Base-by-base conservation (phyloP, 2,888 invertebrate species). In the Heliconius erato region DNA sequence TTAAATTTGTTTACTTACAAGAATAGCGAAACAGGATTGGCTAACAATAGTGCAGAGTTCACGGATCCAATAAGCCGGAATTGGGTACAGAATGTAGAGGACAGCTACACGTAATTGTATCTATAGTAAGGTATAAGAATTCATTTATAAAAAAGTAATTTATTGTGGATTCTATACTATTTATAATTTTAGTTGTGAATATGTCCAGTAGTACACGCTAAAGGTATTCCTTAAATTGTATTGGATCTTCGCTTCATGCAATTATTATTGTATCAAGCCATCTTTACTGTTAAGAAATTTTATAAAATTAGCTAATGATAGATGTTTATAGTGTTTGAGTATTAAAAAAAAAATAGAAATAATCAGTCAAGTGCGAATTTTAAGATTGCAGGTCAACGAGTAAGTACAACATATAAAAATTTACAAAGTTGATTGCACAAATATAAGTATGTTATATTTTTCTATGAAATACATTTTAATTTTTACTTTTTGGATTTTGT, bases 81-180 rank as follows among this genome's bases (percentile, higher is more conserved):
- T 80, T 80, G 74, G 63, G 65, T 74, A 54, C 69, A 74, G 74
- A 83, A 81, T 82, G 81, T 79, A 82, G 74, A 83, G 68, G 79
- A 74, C 79, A 82, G 80, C 68, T 44, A 79, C 71, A 74, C 79
- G 82, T 82, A 71, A 82, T 84, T 84, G 84, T 79, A 72, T 84
- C 79, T 80, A n/a, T 92, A 92, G 94, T 94, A 94, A 67, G 49
- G 28, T 49, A 28, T 67, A 28, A 67, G 78, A 49, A 71, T 67
- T 65, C 23, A 28, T 40, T 9, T 7, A 19, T 74, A 3, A 54
- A 14, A 59, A 32, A 19, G 40, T 2, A 40, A 11, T 23, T 69
- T 40, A 19, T 14, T 40, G 11, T 35, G n/a, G 26, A 65, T 26
- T 26, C 26, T 65, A 11, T n/a, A 63, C 6, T 19, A 49, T 3